Percentiles rank a stretch among this genome's conserved stretches.
Evolutionary conservation across 2,113 vertebrate genomes (phyloP).

Genomic region (Anarhynchus alexandrinus): DNA sequence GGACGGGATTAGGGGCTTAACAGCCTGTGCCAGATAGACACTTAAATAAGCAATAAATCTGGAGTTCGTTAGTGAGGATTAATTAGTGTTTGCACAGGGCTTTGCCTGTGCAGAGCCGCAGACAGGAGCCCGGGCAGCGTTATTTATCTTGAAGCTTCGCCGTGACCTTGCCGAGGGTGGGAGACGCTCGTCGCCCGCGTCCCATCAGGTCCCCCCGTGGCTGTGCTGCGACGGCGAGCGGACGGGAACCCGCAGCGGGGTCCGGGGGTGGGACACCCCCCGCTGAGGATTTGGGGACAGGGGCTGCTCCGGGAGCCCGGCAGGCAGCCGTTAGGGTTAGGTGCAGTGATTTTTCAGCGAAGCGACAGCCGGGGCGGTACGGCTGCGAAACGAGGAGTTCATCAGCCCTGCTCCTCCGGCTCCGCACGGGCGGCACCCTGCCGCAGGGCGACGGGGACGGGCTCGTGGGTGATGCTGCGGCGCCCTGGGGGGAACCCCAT

Average conservation of each 20-base stretch:
- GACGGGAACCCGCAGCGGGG: neutral
- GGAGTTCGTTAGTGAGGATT: slow-evolving; percentile 37
- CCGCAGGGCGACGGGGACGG: neutral
- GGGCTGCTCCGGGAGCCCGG: neutral
- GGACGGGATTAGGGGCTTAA: slow-evolving; percentile 38
- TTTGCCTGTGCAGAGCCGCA: neutral
- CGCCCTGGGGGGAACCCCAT: neutral
- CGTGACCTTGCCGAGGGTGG: neutral
- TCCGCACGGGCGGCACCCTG: neutral
- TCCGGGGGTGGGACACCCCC: neutral
- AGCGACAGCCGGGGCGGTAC: neutral
- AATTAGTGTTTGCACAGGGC: slow-evolving; percentile 14
- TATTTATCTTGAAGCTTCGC: neutral
- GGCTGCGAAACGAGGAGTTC: neutral
- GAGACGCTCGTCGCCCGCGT: fast-evolving
- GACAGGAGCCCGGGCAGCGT: neutral
- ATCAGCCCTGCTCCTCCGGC: neutral
- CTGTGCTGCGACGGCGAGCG: neutral
- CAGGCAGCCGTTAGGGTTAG: neutral
- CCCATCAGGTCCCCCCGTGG: fast-evolving
- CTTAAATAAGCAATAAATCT: neutral
- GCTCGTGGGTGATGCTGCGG: neutral
- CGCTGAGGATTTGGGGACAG: fast-evolving
- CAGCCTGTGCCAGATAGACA: slow-evolving; percentile 8
- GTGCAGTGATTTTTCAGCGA: fast-evolving